Evolutionary conservation across 2,113 vertebrate genomes (phyloP), one percentile per base, ranked within the genome.

Genomic region (Gymnarchus niloticus): DNA sequence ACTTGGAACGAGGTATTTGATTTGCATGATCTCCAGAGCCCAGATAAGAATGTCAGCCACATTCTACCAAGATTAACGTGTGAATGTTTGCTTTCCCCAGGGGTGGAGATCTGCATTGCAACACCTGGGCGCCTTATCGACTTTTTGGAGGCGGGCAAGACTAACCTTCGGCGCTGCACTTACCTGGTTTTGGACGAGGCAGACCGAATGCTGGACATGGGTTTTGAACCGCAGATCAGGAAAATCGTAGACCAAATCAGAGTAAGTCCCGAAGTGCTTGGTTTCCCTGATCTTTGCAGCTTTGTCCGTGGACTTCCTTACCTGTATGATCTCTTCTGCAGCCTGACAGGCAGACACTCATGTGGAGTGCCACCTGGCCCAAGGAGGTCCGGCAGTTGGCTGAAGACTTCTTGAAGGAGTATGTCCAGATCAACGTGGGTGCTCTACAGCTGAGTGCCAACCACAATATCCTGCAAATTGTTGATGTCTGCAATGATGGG

Each of bases 281-380:
- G 82, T 17, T 41, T 44, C 54, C 17, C 37, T 10, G 19, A 81
- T 4, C 49, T 33, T 33, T n/a, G n/a, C n/a, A n/a, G 1, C 49
- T 33, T n/a, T 0, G 10, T 49, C 14, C 2, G 9, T 54, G 19
- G 19, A 12, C 2, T 5, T 17, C 17, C 19, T 83, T 4, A 59
- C 37, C 7, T 83, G 21, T 10, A 4, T 46, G 21, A n/a, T 44
- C 0, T 3, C 23, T 85, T 19, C 25, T 90, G 0, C 81, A 99
- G 98, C 98, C 98, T 88, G 98, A 99, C 91, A 95, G 98, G n/a
- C 98, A 99, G 78, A 99, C 98, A 4, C 92, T 99, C 83, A 99
- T 99, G 98, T 99, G 98, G 98, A 99, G 98, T 87, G 98, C 98
- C 10, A 99, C 98, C 33, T 99, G 98, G 98, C 98, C 98, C 25